Base-by-base conservation (phyloP, 2,797 vertebrate species). In the Crenichthys baileyi region DNA sequence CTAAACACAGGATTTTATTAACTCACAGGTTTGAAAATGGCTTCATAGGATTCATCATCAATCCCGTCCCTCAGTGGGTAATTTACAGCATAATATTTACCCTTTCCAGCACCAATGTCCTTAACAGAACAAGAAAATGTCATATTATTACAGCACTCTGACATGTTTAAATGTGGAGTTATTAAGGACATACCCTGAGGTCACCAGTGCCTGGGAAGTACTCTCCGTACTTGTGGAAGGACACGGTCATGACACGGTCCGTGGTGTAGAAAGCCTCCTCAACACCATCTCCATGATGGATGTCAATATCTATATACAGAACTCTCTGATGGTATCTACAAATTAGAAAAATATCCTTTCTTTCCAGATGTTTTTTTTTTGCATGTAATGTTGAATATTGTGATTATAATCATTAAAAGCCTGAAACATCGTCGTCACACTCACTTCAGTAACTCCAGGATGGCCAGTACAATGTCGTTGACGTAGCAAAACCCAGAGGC, bases 191-290 rank as follows among this genome's bases (percentile, higher is more conserved):
- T 94, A 99, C 98, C 95, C 98, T 94, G 9, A 99, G 95, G 92
- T 99, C 98, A 2, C 98, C 98, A 1, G 98, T 99, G 88, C 98
- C 98, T 2, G 98, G 98, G 93, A 99, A 99, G 94, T 99, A 99
- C 84, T 99, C 98, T 71, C 98, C 98, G 0, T 99, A 99, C 87
- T 99, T 99, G 88, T 99, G 98, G 87, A 99, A 99, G 83, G 98
- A 99, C 82, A 99, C 98, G 0, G 98, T 99, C 98, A 99, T 99
- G 91, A 99, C 98, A 0, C 98, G 95, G 93, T 99, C 98, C 24
- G 98, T 99, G 92, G 98, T 99, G 89, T 99, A 99, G 91, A 99
- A 99, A 12, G 98, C 98, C 87, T 99, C 98, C 90, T 99, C 98
- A 82, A 99, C 98, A 0, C 98, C 98, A 4, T 99, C 98, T 0